Evolutionary conservation across 2,113 vertebrate species (phyloP), one percentile per base, ranked within the genome.

Genomic region (Ammodytes marinus): DNA sequence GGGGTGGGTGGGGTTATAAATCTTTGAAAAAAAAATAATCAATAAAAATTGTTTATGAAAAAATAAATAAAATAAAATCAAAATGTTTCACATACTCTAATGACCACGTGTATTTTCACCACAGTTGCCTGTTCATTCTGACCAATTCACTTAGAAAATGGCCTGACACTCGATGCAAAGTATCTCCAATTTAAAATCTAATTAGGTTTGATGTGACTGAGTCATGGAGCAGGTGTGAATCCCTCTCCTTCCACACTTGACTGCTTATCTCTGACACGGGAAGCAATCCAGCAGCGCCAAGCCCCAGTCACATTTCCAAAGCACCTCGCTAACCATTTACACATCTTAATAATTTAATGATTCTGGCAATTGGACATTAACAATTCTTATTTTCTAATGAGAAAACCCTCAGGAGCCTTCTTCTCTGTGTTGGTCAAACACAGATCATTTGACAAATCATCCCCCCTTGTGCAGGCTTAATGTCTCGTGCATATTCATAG

Each of bases 101-200:
- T 69, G 60, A 40, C 19, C 0, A 5, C 45, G 27, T 58, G 74
- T 65, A 47, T 58, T 35, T 73, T 71, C 50, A 46, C 58, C 27
- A 1, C n/a, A 27, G 19, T 15, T 1, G 6, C 39, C 66, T 59
- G 66, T 65, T 74, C 45, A 80, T 10, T 47, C 43, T 13, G 17
- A 60, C 49, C n/a, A 39, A 70, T 58, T 84, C 72, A 49, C 61
- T 27, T 80, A 58, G 47, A 82, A 94, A 90, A 94, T 93, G 93
- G 92, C 94, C 94, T 93, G 94, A 96, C 95, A 95, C 94, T 94
- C 96, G 93, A 94, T 95, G 95, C 94, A 95, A 95, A 95, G 94
- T 94, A 94, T 94, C 94, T 95, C 94, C 93, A 95, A 95, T 96
- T 95, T 94, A 93, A 92, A 94, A 94, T 94, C 93, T 95, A 95